These are phyloP conservation scores for Protobothrops mucrosquamatus DNA, from an alignment of 2,113 vertebrate species.

Conservation along the genomic window DNA sequence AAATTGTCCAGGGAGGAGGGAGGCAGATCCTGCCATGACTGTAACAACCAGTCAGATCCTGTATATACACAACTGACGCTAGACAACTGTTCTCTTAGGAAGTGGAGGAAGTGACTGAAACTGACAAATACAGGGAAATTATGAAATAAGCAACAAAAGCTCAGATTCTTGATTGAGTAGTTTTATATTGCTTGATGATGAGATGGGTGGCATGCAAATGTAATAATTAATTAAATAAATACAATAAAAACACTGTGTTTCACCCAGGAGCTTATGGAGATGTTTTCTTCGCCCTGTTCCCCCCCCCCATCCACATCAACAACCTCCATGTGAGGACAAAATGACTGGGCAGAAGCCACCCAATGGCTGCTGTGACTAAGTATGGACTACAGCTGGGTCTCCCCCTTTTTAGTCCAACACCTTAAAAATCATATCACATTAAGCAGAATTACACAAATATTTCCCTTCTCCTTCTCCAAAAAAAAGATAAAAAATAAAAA, in stretches of 20 bases:
- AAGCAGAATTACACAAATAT: too few species aligned
- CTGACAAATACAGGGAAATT: neutral
- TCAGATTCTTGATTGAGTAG: neutral
- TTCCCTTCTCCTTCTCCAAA: too few species aligned
- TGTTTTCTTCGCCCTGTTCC: neutral
- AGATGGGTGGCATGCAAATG: too few species aligned
- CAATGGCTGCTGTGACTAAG: too few species aligned
- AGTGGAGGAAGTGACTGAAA: neutral
- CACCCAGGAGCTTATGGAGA: neutral
- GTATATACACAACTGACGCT: neutral
- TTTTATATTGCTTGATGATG: neutral
- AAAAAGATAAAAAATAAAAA: too few species aligned
- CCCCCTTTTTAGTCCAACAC: too few species aligned
- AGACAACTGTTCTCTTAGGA: neutral
- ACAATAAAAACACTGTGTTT: neutral
- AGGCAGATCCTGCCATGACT: neutral
- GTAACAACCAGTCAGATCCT: neutral
- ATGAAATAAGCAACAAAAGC: neutral
- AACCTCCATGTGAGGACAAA: too few species aligned
- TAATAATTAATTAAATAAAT: too few species aligned
- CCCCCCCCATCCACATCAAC: too few species aligned
- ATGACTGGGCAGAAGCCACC: too few species aligned
- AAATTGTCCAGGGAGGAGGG: neutral
- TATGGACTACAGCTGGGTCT: too few species aligned
- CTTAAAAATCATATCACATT: too few species aligned